Conservation (phyloP, 2,797 vertebrate species). For the Myotis vivesi region DNA sequence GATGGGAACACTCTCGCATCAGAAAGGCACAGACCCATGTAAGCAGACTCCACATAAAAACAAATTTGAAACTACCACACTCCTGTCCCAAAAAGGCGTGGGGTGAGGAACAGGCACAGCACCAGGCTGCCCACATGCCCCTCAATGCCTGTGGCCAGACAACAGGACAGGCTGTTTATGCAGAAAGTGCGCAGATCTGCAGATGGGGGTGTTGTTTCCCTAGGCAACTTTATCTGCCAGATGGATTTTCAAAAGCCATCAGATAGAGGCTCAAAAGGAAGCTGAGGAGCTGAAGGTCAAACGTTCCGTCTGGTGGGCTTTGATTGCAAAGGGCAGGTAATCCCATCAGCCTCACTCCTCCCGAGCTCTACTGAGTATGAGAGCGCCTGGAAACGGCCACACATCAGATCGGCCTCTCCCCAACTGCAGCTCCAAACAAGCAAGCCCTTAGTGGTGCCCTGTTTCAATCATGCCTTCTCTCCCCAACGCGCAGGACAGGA, state of each 20-base stretch:
- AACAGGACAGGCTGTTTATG: background rate
- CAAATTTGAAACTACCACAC: background rate
- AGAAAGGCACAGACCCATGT: slow-evolving; percentile 25
- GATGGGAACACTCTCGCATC: background rate
- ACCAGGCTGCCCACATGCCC: background rate
- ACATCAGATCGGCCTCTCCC: background rate
- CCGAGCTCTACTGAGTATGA: background rate
- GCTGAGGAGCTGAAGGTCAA: slow-evolving; percentile 67
- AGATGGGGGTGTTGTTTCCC: background rate
- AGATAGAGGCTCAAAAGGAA: slow-evolving; percentile 66
- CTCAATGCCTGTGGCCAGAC: background rate
- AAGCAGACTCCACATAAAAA: slow-evolving; percentile 46
- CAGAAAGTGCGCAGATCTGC: background rate
- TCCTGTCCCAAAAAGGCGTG: background rate
- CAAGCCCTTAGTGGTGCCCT: background rate
- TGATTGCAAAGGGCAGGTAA: slow-evolving; percentile 64
- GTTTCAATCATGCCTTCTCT: background rate
- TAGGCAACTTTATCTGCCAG: slow-evolving; percentile 15
- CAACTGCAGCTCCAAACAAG: background rate
- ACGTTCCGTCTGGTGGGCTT: slow-evolving; percentile 23
- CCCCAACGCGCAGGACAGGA: background rate
- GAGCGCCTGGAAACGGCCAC: background rate
- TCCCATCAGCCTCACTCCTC: background rate
- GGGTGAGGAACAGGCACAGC: background rate
- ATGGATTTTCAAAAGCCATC: slow-evolving; percentile 67